These are phyloP conservation scores for Ptychodera flava DNA, from an alignment of 35 echinoderm and acorn worm genomes.

Conservation along the genomic window DNA sequence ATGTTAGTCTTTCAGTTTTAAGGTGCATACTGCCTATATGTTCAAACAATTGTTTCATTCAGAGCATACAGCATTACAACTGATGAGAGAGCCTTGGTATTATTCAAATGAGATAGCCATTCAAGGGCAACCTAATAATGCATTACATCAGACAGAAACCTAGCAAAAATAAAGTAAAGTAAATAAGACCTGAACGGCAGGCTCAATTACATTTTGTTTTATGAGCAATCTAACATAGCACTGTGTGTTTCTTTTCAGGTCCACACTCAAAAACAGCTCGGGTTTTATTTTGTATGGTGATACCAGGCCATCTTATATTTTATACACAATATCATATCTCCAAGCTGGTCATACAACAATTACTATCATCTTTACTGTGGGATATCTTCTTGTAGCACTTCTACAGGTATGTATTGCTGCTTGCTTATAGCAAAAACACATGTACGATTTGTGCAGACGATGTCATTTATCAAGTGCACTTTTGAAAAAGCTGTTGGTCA, in stretches of 20 bases:
- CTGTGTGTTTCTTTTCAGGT: constrained; percentile 57
- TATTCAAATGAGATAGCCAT: too few species aligned
- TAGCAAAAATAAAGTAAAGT: too few species aligned
- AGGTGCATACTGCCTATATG: too few species aligned
- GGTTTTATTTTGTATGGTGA: constrained; percentile 70
- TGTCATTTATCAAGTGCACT: not conserved
- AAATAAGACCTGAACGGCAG: too few species aligned
- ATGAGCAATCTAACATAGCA: too few species aligned
- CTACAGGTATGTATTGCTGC: constrained; percentile 57
- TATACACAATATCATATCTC: constrained; percentile 68
- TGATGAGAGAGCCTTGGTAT: too few species aligned
- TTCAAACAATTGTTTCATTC: too few species aligned
- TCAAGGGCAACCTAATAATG: too few species aligned
- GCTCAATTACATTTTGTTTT: too few species aligned
- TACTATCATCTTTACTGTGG: constrained; percentile 63
- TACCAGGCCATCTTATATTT: constrained; percentile 91
- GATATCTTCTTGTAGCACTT: constrained; percentile 65
- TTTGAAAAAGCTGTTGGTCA: not conserved
- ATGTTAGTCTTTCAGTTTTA: too few species aligned
- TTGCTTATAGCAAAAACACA: not conserved
- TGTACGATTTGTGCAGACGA: not conserved
- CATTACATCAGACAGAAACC: too few species aligned
- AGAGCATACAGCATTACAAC: too few species aligned
- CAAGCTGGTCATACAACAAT: constrained; percentile 88
- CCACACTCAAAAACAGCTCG: constrained; percentile 70